Evolutionary conservation across 2,113 vertebrate genomes (phyloP), one percentile per base, ranked within the genome.

Genomic region (Chroicocephalus ridibundus): DNA sequence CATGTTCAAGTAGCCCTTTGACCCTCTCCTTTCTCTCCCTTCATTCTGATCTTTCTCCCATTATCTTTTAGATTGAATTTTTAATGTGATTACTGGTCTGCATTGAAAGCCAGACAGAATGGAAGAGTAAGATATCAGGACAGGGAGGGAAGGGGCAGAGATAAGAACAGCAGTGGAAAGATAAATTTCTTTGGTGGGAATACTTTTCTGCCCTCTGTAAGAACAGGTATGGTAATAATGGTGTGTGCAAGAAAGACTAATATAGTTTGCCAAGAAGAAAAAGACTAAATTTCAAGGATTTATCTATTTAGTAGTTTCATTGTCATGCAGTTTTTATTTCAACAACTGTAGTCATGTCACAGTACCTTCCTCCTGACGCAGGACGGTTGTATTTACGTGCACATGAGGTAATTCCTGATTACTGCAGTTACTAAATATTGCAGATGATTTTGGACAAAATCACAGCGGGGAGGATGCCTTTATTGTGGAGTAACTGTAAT

Each of bases 21-120:
- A 90, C 95, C 79, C n/a, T 81, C 77, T 75, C 29, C 22, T 83
- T 89, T 88, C 61, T 49, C 46, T 91, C 51, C 31, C 17, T 68
- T 68, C 75, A 71, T 82, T 88, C 25, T 94, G 69, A 49, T 91
- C 0, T 0, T 87, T 94, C 64, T 97, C 95, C 97, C 95, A 97
- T 98, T 98, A 98, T 99, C 98, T 98, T 98, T 96, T 97, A 98
- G 98, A 98, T 98, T 97, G 98, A 97, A 96, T 97, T 97, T 98
- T 95, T 98, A 98, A 98, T 98, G 98, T 98, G 98, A 98, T 98
- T 98, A 98, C 96, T 97, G 83, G 69, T 95, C 96, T 97, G 97
- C 92, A 78, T 89, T 98, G 95, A 69, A 79, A 82, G 42, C 92
- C 86, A 94, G 93, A 21, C 74, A 90, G 96, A 90, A 95, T 96